A percentile compares a stretch with the other conserved stretches of the same genome.
Conservation (phyloP, 1,140 invertebrate genomes). For the Coelopa frigida region DNA sequence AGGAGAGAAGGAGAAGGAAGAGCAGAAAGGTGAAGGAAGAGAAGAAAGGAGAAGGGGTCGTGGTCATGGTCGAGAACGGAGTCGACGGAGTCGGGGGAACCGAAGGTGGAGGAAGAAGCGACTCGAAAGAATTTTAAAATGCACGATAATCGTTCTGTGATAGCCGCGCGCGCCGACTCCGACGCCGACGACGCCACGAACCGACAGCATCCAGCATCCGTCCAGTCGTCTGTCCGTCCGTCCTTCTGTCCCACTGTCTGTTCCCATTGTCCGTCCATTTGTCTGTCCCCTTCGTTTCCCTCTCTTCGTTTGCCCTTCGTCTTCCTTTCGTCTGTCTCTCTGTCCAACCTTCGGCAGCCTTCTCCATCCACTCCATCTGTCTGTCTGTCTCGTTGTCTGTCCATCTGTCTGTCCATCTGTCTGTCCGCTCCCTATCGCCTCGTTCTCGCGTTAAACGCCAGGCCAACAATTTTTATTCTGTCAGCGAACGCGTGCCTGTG, state of each 20-base stretch:
- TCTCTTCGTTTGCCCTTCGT: slow-evolving; percentile 1
- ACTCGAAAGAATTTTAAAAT: slow-evolving; percentile 46
- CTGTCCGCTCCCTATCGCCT: slow-evolving; percentile 34
- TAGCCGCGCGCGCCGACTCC: slow-evolving; percentile 39
- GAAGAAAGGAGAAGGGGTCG: too few species aligned
- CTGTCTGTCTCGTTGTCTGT: slow-evolving; percentile 1
- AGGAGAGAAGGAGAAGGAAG: too few species aligned
- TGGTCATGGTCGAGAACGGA: too few species aligned
- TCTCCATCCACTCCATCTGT: background rate
- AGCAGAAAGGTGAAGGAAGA: too few species aligned
- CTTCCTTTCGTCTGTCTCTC: background rate
- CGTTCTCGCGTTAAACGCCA: slow-evolving; percentile 45
- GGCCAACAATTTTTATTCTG: slow-evolving; percentile 46
- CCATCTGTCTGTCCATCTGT: slow-evolving; percentile 12
- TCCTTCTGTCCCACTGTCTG: too few species aligned
- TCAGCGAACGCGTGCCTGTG: slow-evolving; percentile 46
- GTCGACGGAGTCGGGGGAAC: too few species aligned
- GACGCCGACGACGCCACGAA: background rate
- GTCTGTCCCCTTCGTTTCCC: background rate
- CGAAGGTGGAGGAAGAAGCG: too few species aligned
- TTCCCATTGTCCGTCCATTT: too few species aligned
- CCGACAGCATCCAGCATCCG: background rate
- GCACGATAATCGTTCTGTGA: slow-evolving; percentile 45
- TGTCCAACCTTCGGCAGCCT: background rate
- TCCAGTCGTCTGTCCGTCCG: too few species aligned